phyloP scores from a whole-genome alignment of 2,888 invertebrate species.

The Tetheella fluctuosa region DNA sequence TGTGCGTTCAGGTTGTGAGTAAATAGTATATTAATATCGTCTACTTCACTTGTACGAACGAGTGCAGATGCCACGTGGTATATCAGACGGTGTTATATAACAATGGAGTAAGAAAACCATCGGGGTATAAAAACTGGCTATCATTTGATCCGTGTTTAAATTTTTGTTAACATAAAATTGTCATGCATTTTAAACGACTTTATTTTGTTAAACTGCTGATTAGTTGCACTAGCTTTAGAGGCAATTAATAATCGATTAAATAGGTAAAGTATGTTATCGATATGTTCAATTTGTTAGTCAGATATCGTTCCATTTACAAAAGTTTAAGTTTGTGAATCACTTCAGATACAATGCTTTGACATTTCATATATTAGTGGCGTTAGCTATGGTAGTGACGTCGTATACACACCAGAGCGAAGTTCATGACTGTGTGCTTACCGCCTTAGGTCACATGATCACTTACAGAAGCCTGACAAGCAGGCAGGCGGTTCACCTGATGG shows the following conservation, averaged over 20 bases:
- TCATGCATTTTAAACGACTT: not conserved
- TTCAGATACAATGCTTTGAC: not conserved
- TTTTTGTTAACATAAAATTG: no score
- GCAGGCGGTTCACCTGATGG: no score
- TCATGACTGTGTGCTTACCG: no score
- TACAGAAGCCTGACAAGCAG: no score
- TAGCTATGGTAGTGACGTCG: no score
- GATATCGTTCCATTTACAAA: not conserved
- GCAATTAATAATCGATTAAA: not conserved
- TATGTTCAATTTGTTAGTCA: not conserved
- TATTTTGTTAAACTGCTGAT: not conserved
- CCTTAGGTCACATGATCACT: no score
- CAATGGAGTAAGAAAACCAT: constrained; percentile 19
- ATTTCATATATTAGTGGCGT: no score
- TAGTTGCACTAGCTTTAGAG: not conserved
- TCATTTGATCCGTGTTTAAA: no score
- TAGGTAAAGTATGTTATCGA: not conserved
- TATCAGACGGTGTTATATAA: constrained; percentile 13
- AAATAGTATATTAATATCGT: constrained; percentile 65
- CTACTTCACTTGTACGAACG: constrained; percentile 56
- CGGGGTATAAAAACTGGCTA: no score
- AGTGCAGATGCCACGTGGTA: constrained; percentile 19
- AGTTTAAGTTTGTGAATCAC: not conserved
- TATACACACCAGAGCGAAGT: no score
- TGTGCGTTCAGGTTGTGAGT: constrained; percentile 45